phyloP scores from a whole-genome alignment of 2,797 vertebrate genomes.

The Nannoperca australis region DNA sequence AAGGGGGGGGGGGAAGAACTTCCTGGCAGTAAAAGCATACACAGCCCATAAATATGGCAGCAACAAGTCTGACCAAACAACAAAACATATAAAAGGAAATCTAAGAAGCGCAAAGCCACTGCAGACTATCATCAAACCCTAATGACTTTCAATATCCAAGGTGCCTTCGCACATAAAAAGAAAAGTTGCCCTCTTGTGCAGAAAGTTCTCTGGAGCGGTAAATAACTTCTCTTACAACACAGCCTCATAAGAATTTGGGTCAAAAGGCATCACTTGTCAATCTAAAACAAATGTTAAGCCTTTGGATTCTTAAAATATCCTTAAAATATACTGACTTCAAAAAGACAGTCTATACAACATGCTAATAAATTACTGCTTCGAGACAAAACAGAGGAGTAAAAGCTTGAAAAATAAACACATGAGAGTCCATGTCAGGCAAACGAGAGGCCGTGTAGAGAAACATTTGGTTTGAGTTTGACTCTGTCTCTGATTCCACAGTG shows the following conservation, averaged over 20 bases:
- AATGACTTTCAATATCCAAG: slow-evolving; percentile 37
- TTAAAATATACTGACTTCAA: slow-evolving; percentile 28
- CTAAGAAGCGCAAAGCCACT: slow-evolving; percentile 11
- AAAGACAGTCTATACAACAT: slow-evolving; percentile 16
- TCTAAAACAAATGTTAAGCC: slow-evolving; percentile 56
- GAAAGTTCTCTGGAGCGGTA: slow-evolving; percentile 23
- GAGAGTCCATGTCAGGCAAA: slow-evolving; percentile 22
- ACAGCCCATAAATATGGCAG: slow-evolving; percentile 41
- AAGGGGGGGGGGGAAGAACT: neutral
- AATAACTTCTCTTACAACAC: slow-evolving; percentile 27
- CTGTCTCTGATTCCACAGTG: slow-evolving; percentile 23
- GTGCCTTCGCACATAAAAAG: slow-evolving; percentile 16
- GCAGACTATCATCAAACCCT: slow-evolving; percentile 19
- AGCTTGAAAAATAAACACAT: slow-evolving; percentile 45
- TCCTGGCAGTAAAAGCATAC: slow-evolving; percentile 41
- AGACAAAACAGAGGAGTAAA: slow-evolving; percentile 44
- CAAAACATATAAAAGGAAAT: slow-evolving; percentile 33
- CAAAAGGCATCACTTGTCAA: slow-evolving; percentile 36
- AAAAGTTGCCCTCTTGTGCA: slow-evolving; percentile 21
- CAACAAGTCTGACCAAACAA: slow-evolving; percentile 47
- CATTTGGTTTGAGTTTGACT: slow-evolving; percentile 68
- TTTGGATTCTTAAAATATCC: slow-evolving; percentile 47
- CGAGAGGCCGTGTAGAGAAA: slow-evolving; percentile 20
- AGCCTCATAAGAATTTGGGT: slow-evolving; percentile 25
- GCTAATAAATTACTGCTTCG: slow-evolving; percentile 26